Conservation (phyloP, 1,140 invertebrate species). For the Hylaeus volcanicus region DNA sequence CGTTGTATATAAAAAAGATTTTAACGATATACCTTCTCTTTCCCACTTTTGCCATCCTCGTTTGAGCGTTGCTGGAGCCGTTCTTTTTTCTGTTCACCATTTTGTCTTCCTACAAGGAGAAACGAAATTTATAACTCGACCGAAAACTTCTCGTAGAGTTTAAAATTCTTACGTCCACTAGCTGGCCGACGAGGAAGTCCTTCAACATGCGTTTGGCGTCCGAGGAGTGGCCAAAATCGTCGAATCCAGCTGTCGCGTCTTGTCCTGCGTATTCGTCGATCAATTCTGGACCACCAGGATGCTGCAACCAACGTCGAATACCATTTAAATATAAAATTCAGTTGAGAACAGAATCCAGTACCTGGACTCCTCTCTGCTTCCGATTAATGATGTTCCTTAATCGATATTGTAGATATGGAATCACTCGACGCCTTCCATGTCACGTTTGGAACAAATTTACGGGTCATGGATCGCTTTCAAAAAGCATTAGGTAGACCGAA, state of each 20-base stretch:
- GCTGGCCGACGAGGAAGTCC: slow-evolving; percentile 84
- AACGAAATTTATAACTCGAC: background rate
- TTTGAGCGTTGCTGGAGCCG: background rate
- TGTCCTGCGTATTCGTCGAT: slow-evolving; percentile 84
- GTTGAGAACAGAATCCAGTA: background rate
- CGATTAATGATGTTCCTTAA: no score
- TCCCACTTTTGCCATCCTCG: background rate
- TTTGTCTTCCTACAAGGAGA: slow-evolving; percentile 54
- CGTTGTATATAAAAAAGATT: background rate
- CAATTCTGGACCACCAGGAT: slow-evolving; percentile 84
- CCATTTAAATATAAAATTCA: background rate
- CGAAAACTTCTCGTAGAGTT: background rate
- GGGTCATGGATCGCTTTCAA: no score
- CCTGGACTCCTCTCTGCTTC: no score
- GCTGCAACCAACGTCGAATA: slow-evolving; percentile 76
- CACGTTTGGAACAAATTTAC: no score
- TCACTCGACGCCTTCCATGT: no score
- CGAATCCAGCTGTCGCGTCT: slow-evolving; percentile 84
- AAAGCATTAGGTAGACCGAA: no score
- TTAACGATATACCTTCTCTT: slow-evolving; percentile 20
- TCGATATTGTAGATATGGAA: no score
- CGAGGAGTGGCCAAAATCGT: slow-evolving; percentile 84
- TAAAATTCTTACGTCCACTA: slow-evolving; percentile 77
- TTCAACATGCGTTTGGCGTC: slow-evolving; percentile 83
- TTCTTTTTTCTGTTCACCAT: slow-evolving; percentile 44